Conservation (phyloP, 1,140 invertebrate genomes). For the Aricia agestis region DNA sequence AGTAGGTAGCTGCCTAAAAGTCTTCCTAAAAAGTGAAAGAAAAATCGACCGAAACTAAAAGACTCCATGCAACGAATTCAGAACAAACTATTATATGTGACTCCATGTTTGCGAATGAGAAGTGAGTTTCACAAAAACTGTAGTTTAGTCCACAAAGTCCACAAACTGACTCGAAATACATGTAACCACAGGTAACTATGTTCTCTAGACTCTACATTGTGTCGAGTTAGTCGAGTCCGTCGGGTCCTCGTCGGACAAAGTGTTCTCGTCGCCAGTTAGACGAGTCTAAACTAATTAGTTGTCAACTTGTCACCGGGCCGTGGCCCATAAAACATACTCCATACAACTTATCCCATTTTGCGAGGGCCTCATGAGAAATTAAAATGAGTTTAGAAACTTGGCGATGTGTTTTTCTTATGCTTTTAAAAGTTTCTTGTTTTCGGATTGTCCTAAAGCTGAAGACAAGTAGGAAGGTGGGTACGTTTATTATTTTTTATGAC, state of each 20-base stretch:
- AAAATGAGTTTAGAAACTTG: neutral
- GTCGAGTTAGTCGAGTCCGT: neutral
- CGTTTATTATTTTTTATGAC: neutral
- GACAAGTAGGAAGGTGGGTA: neutral
- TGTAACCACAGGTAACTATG: too few species aligned
- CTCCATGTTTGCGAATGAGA: too few species aligned
- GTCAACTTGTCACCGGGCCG: neutral
- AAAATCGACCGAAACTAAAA: too few species aligned
- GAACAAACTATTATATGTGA: too few species aligned
- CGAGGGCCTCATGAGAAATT: neutral
- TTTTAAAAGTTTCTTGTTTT: constrained; percentile 7
- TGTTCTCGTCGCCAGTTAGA: neutral
- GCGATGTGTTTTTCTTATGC: neutral
- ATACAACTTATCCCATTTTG: constrained; percentile 8
- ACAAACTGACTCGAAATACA: too few species aligned
- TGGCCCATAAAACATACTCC: neutral
- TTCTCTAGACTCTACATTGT: neutral
- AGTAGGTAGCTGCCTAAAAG: too few species aligned
- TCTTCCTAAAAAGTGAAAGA: too few species aligned
- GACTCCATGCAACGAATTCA: too few species aligned
- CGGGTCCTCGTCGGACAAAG: neutral
- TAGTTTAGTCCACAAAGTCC: too few species aligned
- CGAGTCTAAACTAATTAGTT: constrained; percentile 1
- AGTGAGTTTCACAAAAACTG: too few species aligned
- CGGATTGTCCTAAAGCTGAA: neutral